Evolutionary conservation across 2,888 invertebrate genomes (phyloP).

Genomic region (Aleiodes leptofemur): DNA sequence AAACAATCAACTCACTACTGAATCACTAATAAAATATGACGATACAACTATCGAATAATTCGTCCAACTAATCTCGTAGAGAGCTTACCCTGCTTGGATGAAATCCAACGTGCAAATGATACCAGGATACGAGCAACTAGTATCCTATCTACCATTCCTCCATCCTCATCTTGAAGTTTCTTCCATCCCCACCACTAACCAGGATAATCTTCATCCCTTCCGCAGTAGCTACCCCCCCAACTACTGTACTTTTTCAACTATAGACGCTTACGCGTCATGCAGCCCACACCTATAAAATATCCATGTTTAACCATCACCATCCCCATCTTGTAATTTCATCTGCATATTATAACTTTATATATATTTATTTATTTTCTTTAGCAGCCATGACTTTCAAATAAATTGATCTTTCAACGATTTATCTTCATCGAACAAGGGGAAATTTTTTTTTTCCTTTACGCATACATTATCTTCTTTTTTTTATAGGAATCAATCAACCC

Average conservation of each 20-base stretch:
- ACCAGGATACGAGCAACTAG: conserved; percentile 50
- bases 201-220: conserved; percentile 53
- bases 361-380: conserved; percentile 29
- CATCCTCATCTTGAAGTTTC: conserved; percentile 56
- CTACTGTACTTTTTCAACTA: conserved; percentile 1
- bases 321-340: conserved; percentile 3
- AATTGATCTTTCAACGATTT: conserved; percentile 28
- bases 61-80: not conserved
- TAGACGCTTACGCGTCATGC: conserved; percentile 2
- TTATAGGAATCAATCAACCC: not conserved
- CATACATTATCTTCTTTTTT: no score
- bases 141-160: conserved; percentile 52
- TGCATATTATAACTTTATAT: conserved; percentile 4
- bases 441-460: no score
- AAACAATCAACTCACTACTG: no score
- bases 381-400: conserved; percentile 29
- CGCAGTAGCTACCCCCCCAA: conserved; percentile 21
- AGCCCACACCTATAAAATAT: conserved; percentile 14
- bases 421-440: conserved; percentile 31
- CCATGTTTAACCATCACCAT: conserved; percentile 18
- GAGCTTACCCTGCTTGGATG: conserved; percentile 59
- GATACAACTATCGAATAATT: not conserved
- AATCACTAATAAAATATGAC: not conserved
- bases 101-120: conserved; percentile 60
- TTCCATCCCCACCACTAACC: conserved; percentile 50